phyloP scores from a whole-genome alignment of 2,888 invertebrate species.

The Microctonus brassicae region DNA sequence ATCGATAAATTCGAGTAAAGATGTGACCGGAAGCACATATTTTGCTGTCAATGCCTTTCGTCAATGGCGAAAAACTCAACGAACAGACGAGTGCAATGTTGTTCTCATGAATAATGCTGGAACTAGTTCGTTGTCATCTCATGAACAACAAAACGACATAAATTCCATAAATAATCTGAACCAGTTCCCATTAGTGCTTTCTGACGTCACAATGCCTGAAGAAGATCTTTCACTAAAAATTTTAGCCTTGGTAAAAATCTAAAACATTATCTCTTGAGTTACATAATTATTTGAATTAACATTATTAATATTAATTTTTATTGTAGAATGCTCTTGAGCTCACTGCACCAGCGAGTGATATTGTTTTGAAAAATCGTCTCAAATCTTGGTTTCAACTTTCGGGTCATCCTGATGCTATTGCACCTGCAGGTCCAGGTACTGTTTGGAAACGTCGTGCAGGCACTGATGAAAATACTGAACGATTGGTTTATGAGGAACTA shows the following conservation, averaged over 20 bases:
- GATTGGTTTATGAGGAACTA: slow-evolving; percentile 84
- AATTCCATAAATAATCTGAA: slow-evolving; percentile 51
- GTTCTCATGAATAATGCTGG: slow-evolving; percentile 18
- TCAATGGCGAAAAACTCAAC: slow-evolving; percentile 59
- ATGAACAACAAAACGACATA: slow-evolving; percentile 6
- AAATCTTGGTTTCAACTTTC: slow-evolving; percentile 90
- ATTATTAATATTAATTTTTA: not conserved
- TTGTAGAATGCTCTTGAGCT: slow-evolving; percentile 90
- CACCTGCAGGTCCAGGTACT: slow-evolving; percentile 92
- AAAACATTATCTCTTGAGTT: no score
- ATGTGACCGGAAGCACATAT: slow-evolving; percentile 39
- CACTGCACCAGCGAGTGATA: slow-evolving; percentile 90
- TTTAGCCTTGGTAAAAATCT: slow-evolving; percentile 65
- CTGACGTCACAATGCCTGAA: slow-evolving; percentile 61
- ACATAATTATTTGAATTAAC: no score
- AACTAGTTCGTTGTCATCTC: slow-evolving; percentile 6
- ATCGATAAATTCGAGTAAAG: not conserved
- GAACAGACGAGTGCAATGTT: slow-evolving; percentile 39
- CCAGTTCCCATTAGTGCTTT: slow-evolving; percentile 60
- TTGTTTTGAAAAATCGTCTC: slow-evolving; percentile 79
- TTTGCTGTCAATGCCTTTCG: slow-evolving; percentile 56
- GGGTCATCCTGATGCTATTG: slow-evolving; percentile 93
- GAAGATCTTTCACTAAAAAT: slow-evolving; percentile 64
- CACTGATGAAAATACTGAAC: slow-evolving; percentile 80
- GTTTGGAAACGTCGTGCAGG: slow-evolving; percentile 90